Base-by-base conservation (phyloP, 2,888 invertebrate genomes). In the Zhuqinia jingwanae region DNA sequence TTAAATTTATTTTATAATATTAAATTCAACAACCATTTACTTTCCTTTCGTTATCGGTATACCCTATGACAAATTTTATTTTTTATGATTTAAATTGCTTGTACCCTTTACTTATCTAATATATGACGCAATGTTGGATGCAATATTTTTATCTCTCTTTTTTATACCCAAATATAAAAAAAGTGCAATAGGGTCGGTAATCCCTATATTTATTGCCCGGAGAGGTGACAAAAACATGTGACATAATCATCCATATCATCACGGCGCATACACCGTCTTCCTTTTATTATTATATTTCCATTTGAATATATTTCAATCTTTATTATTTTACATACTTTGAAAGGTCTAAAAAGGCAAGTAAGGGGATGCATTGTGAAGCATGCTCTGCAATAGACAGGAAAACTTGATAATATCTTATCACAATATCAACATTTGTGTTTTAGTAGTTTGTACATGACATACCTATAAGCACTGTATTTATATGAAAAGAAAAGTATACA, bases 211-310 rank as follows among this genome's bases (percentile, higher is more conserved):
- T 80, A 56, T 80, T 70, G 68, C 70, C 25, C 25, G 27, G 22
- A 80, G 70, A 80, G 70, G 80, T 70, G 80, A 81, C 81, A 81
- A 73, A 80, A 70, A 70, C 81, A 58, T 81, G 81, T 60, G 70
- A 73, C 58, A 81, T 45, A 70, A 73, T 81, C 81, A 81, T 58
- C 58, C 58, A 81, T 81, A 73, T 42, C 8, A 36, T 8, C 3
- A 36, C 58, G n/a, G 13, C 45, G 25, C 25, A 25, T 22, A 20
- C 47, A 47, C 50, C 27, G 63, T 50, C 63, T 17, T 47, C n/a
- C 22, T 47, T 65, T 50, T 47, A 36, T 20, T 65, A 27, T n/a
- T n/a, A n/a, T n/a, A n/a, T 30, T 36, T 60, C 47, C 20, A 30
- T 65, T 1, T 42, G 8, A 42, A n/a, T 65, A n/a, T 6, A n/a